A percentile compares a stretch with the other conserved stretches of the same genome.
Evolutionary conservation across 1,140 invertebrate species (phyloP).

Genomic region (Neodiprion pinetum): DNA sequence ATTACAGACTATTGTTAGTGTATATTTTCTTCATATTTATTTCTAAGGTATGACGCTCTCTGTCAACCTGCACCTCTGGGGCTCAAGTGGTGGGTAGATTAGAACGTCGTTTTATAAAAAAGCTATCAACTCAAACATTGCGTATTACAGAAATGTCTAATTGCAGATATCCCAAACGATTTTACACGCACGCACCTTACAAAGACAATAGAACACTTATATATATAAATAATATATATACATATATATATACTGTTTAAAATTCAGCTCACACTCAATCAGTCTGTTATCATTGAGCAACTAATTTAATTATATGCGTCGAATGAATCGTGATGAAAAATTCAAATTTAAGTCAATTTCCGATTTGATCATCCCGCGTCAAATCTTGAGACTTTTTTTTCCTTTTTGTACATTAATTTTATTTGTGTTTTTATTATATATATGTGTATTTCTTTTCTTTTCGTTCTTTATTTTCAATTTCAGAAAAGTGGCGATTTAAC

Average conservation of each 20-base stretch:
- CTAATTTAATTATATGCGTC: background rate
- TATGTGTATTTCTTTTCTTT: too few species aligned
- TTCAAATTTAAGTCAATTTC: slow-evolving; percentile 28
- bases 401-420: slow-evolving; percentile 11
- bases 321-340: background rate
- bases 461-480: too few species aligned
- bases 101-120: background rate
- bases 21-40: background rate
- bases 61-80: slow-evolving; percentile 27
- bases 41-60: slow-evolving; percentile 13
- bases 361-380: slow-evolving; percentile 29
- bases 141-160: background rate
- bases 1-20: background rate
- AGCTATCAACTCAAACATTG: background rate
- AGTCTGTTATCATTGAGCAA: background rate
- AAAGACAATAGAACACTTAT: too few species aligned
- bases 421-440: too few species aligned
- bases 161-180: too few species aligned
- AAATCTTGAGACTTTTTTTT: slow-evolving; percentile 12
- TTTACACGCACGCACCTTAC: too few species aligned
- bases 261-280: background rate
- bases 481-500: too few species aligned
- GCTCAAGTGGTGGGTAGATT: slow-evolving; percentile 29
- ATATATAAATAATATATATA: too few species aligned
- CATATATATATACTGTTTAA: background rate